Conservation (phyloP, 2,888 invertebrate genomes). For the Camponotus fellah region DNA sequence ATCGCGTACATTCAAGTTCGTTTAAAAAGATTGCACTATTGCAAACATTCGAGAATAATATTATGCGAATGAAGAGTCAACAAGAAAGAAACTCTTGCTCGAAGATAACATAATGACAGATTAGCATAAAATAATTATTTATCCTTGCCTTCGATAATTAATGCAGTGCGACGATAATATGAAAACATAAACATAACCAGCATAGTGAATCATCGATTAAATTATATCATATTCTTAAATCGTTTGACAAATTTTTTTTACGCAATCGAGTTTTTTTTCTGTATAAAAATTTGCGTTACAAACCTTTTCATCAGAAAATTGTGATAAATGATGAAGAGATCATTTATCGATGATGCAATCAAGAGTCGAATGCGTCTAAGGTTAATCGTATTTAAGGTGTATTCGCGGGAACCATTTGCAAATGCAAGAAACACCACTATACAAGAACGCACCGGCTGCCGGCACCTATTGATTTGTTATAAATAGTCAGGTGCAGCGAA, state of each 20-base stretch:
- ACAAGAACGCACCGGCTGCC: constrained; percentile 68
- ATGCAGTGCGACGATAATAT: neutral
- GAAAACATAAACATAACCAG: neutral
- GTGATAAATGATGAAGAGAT: neutral
- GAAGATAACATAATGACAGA: neutral
- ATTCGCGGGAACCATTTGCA: constrained; percentile 48
- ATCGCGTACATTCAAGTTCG: neutral
- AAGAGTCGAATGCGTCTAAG: neutral
- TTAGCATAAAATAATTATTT: constrained; percentile 39
- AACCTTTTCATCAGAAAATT: neutral
- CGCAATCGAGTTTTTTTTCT: neutral
- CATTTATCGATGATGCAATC: neutral
- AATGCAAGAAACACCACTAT: constrained; percentile 54
- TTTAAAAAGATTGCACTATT: neutral
- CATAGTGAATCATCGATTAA: constrained; percentile 41
- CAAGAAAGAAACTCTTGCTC: neutral
- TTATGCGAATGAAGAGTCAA: neutral
- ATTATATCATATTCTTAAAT: constrained; percentile 31
- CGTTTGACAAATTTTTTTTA: neutral
- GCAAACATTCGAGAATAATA: neutral
- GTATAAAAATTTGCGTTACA: neutral
- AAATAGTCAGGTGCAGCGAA: constrained; percentile 76
- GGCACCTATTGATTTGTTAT: constrained; percentile 76
- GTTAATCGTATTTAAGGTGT: neutral
- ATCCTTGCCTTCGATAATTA: constrained; percentile 31